Evolutionary conservation across 2,797 vertebrate genomes (phyloP).

Genomic region (Trichosurus vulpecula): DNA sequence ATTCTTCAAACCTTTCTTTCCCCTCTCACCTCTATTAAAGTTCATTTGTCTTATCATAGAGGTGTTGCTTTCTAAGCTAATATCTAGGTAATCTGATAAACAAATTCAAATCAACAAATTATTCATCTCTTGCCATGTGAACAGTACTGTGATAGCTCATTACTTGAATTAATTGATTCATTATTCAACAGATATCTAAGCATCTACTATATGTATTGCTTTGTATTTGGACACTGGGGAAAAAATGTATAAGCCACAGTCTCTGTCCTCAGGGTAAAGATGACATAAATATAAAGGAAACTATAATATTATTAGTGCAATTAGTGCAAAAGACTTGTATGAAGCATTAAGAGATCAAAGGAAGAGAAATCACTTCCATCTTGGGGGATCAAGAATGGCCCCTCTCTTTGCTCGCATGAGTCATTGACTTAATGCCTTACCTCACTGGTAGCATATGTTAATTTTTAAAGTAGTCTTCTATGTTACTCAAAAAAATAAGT

Average conservation of each 20-base stretch:
- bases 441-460: background rate
- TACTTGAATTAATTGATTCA: background rate
- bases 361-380: background rate
- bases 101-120: background rate
- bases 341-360: background rate
- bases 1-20: background rate
- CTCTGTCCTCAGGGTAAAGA: background rate
- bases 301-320: background rate
- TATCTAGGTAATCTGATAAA: background rate
- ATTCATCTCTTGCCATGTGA: background rate
- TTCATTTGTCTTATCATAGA: background rate
- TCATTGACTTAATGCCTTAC: background rate
- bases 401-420: background rate
- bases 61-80: background rate
- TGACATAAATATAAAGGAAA: background rate
- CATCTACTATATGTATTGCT: background rate
- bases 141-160: background rate
- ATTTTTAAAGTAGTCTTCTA: background rate
- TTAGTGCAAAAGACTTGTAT: background rate
- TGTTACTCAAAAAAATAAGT: background rate
- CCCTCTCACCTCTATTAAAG: background rate
- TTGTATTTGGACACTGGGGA: background rate
- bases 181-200: background rate
- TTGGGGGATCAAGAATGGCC: background rate
- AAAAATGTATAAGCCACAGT: background rate